Evolutionary conservation across 2,888 invertebrate species (phyloP), one percentile per base, ranked within the genome.

Genomic region (Rhorus exstirpatorius): DNA sequence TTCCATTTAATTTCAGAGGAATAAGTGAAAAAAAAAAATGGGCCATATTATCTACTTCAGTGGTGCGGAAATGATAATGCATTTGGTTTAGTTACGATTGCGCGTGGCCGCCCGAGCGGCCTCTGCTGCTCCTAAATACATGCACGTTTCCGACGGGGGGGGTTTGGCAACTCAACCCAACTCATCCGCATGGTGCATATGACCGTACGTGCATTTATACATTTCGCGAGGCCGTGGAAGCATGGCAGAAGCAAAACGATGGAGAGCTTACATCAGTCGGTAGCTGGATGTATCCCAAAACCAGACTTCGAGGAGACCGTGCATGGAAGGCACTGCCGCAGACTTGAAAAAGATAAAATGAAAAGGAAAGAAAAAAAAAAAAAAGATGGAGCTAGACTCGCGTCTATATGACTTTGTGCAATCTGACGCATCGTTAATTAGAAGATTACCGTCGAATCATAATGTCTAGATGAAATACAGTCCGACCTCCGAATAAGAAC

Each of bases 241-340:
- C 68, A 41, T 58, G 35, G 38, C 26, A 46, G n/a, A 41, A 70
- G 60, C 41, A 44, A 44, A 70, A 70, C 70, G 58, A 67, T 61
- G 26, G 26, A 55, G 65, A 75, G 70, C 65, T 38, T 60, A 51
- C 68, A 65, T 78, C 82, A 60, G 46, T 49, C 46, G 7, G 46
- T 51, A 41, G 74, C 84, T 87, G 86, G 85, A 86, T 84, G 79
- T 68, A 84, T 71, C 84, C 85, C 85, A 87, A 87, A 86, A 84
- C 63, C 60, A 78, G 77, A 76, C 75, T 78, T 78, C 67, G 68
- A 44, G 75, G 60, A 81, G 76, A 71, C 71, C 68, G 55, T 67
- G 58, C 38, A 31, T 51, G 21, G 55, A 71, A 71, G 60, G 71
- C n/a, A 78, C 58, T 35, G 24, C 19, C 24, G 26, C 38, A 63